Base-by-base conservation (phyloP, 2,888 invertebrate genomes). In the Galeopsomyia nigrocyanea region DNA sequence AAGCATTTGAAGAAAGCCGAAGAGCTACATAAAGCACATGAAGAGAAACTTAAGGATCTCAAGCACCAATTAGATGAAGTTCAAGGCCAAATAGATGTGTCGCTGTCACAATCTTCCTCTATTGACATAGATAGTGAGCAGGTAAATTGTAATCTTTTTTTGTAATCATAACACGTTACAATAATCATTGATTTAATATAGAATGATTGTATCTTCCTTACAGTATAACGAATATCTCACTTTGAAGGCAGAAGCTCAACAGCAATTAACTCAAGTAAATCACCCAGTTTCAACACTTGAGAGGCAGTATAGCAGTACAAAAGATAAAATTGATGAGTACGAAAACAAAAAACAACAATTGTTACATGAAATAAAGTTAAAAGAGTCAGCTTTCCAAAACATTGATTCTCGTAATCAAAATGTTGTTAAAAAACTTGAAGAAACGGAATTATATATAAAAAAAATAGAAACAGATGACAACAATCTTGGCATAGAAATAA, bases 261-360 rank as follows among this genome's bases (percentile, higher is more conserved):
- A 94, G 75, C 91, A 93, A 75, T 96, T 97, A 3, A 95, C 96
- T 39, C 89, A 93, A 77, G 94, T 95, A 87, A 91, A 95, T 78
- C 94, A 96, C 82, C 93, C 96, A 85, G 88, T 98, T 81, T 96
- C 97, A 88, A 93, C 95, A 0, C 93, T 97, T 14, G 95, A 95
- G 88, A 90, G 97, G 39, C 96, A 97, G 82, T 96, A 97, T 88
- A 97, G 97, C 87, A 91, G 95, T 0, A 96, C 97, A 87, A 96
- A 97, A 87, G 97, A 97, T 88, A 89, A 93, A 6, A 89, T 97
- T 49, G 97, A 98, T 86, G 95, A 95, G 82, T 96, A 96, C 85
- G 88, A 91, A 74, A 89, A 96, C 53, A 92, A 93, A 78, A 92
- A 94, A 83, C 92, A 92, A 2, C 96, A 26, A 13, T 14, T 71